phyloP scores from a whole-genome alignment of 2,113 vertebrate genomes.

The Tetrax tetrax region DNA sequence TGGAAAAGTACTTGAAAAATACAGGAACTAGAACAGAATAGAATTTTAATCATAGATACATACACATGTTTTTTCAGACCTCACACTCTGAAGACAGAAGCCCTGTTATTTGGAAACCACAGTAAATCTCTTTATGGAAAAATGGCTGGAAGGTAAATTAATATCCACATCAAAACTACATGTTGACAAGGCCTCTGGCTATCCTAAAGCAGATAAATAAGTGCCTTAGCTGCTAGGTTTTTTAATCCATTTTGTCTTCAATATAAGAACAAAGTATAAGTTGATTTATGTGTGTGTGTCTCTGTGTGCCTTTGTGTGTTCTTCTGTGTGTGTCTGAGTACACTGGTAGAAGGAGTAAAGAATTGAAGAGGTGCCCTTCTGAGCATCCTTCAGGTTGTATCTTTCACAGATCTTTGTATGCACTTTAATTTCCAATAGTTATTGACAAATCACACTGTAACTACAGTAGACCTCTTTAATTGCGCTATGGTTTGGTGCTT shows the following conservation, averaged over 20 bases:
- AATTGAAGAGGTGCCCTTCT: neutral
- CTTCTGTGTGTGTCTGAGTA: neutral
- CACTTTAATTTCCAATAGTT: neutral
- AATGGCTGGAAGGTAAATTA: conserved; percentile 24
- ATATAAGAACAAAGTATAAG: neutral
- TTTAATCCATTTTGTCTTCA: neutral
- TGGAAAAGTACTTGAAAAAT: neutral
- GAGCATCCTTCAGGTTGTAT: neutral
- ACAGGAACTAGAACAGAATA: neutral
- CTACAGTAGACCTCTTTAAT: neutral
- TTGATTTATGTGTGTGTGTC: neutral
- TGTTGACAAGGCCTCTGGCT: neutral
- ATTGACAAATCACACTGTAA: neutral
- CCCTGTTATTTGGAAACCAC: neutral
- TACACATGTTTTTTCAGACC: neutral
- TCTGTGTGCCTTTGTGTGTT: neutral
- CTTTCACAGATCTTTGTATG: neutral
- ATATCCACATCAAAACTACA: neutral
- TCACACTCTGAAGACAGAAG: neutral
- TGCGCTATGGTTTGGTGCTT: neutral
- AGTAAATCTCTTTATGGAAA: conserved; percentile 11
- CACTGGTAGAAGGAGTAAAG: neutral
- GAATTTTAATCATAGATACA: neutral
- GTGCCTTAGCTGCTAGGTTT: neutral
- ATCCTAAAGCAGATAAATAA: conserved; percentile 5